Percentiles rank a stretch among this genome's conserved stretches.
These are phyloP conservation scores for Cheilosia urbana DNA, from an alignment of 2,888 invertebrate species.

Conservation along the genomic window DNA sequence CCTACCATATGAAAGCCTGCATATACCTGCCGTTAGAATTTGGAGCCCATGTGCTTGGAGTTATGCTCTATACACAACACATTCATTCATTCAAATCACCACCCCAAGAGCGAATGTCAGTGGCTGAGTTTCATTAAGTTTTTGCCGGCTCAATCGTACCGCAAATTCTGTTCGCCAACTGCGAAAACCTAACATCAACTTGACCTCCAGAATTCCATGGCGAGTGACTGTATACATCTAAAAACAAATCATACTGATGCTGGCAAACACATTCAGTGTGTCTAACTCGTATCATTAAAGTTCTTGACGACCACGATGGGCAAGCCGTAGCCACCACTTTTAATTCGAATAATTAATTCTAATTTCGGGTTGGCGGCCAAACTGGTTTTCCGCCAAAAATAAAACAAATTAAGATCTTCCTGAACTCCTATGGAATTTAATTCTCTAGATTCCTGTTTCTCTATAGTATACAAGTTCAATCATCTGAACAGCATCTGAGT, in stretches of 20 bases:
- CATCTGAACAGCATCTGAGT: constrained; percentile 21
- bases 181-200: constrained; percentile 1
- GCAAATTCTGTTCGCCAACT: not conserved
- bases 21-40: no score
- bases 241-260: not conserved
- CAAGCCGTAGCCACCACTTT: not conserved
- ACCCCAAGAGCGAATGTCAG: not conserved
- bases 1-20: no score
- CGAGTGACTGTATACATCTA: not conserved
- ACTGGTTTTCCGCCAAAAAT: constrained; percentile 69
- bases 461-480: constrained; percentile 35
- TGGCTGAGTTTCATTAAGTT: constrained; percentile 17
- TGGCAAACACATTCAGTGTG: constrained; percentile 1
- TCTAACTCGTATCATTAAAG: constrained; percentile 32
- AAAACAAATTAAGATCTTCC: constrained; percentile 49
- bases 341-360: constrained; percentile 55
- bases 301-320: constrained; percentile 10
- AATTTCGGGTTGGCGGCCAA: constrained; percentile 58
- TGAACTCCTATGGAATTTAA: constrained; percentile 50
- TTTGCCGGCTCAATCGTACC: constrained; percentile 2
- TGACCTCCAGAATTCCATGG: constrained; percentile 30
- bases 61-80: not conserved
- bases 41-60: not conserved
- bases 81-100: constrained; percentile 25
- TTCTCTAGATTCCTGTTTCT: constrained; percentile 65